Evolutionary conservation across 2,113 vertebrate species (phyloP).

Genomic region (Oreochromis aureus): DNA sequence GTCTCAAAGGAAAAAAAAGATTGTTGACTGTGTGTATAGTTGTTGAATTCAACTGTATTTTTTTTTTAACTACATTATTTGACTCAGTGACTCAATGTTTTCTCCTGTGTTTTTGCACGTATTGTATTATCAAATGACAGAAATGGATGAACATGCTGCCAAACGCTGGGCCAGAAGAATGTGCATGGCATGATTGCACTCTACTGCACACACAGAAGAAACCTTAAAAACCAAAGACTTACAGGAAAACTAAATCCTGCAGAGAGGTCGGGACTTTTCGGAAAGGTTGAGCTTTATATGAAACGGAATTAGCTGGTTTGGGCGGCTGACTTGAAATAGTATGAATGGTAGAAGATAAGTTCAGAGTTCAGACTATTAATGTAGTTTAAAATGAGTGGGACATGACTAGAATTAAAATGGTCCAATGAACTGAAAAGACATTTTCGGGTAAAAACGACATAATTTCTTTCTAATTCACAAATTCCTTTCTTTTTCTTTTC

Average conservation of each 20-base stretch:
- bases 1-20: background rate
- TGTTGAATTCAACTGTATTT: background rate
- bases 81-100: background rate
- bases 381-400: background rate
- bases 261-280: background rate
- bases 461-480: background rate
- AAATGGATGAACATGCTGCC: background rate
- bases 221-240: background rate
- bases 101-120: background rate
- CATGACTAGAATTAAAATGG: background rate
- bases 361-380: background rate
- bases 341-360: background rate
- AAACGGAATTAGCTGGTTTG: background rate
- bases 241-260: background rate
- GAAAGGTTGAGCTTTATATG: background rate
- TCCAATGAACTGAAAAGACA: background rate
- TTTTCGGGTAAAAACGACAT: background rate
- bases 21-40: background rate
- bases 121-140: background rate
- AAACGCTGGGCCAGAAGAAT: background rate
- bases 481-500: background rate
- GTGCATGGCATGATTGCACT: background rate
- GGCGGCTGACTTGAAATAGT: background rate
- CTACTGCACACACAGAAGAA: background rate
- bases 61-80: rapidly evolving